Percentiles rank a stretch among this genome's conserved stretches.
Conservation (phyloP, 2,888 invertebrate genomes). For the Molanna angustata region DNA sequence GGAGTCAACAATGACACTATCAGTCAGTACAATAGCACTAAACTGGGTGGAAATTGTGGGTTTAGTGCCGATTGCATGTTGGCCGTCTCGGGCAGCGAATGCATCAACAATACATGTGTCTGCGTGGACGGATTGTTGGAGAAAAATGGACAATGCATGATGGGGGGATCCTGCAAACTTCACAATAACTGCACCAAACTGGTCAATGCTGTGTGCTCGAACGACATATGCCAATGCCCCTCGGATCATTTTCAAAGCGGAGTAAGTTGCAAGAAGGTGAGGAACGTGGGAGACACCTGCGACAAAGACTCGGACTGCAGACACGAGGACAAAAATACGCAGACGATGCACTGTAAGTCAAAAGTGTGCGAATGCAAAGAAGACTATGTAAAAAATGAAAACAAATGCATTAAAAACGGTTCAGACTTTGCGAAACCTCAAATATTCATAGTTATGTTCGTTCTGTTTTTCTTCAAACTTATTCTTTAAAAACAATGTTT, state of each 20-base stretch:
- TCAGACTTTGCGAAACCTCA: too few species aligned
- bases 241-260: not conserved
- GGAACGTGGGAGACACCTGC: not conserved
- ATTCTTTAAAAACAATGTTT: too few species aligned
- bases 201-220: conserved; percentile 1
- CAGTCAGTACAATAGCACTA: too few species aligned
- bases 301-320: not conserved
- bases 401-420: too few species aligned
- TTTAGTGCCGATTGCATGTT: too few species aligned
- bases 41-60: too few species aligned
- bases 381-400: too few species aligned
- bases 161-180: conserved; percentile 5
- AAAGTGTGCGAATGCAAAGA: not conserved
- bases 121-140: conserved; percentile 1
- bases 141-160: not conserved
- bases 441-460: too few species aligned
- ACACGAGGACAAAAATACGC: not conserved
- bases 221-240: conserved; percentile 4
- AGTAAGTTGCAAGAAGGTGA: not conserved
- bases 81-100: too few species aligned
- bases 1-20: too few species aligned
- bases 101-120: not conserved
- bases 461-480: too few species aligned
- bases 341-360: conserved; percentile 4
- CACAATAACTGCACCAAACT: not conserved